Conservation (phyloP, 2,797 vertebrate genomes). For the Thamnophis elegans region DNA sequence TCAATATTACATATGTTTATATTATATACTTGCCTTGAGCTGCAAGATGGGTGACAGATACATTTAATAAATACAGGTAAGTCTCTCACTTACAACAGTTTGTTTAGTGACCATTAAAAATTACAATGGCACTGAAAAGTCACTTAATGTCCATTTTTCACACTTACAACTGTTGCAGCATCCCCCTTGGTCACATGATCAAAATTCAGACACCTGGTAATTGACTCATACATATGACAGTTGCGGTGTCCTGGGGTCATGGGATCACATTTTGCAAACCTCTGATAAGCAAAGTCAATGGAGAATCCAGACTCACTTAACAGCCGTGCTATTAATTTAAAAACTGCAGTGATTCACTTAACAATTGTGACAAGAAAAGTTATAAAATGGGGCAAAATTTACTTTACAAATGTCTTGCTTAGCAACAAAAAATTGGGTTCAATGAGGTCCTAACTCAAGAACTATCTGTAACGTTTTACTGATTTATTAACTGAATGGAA, state of each 20-base stretch:
- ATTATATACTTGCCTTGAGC: neutral
- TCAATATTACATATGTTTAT: neutral
- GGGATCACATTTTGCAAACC: neutral
- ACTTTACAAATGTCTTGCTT: neutral
- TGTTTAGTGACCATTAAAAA: neutral
- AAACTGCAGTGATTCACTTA: neutral
- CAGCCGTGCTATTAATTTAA: neutral
- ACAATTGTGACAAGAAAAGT: neutral
- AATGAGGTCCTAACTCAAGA: too few relatives aligned
- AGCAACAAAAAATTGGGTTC: neutral
- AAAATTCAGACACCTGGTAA: neutral
- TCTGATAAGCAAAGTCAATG: neutral
- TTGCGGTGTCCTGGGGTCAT: neutral
- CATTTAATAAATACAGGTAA: neutral
- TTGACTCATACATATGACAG: neutral
- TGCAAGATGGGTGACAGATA: neutral
- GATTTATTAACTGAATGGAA: neutral
- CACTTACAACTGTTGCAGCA: neutral
- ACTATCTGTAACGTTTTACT: too few relatives aligned
- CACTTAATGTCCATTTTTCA: neutral
- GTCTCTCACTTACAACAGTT: neutral
- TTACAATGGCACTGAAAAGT: neutral
- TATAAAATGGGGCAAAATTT: neutral
- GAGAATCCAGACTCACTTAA: neutral
- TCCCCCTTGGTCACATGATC: neutral